Base-by-base conservation (phyloP, 2,797 vertebrate species). In the Syngnathus rostellatus region DNA sequence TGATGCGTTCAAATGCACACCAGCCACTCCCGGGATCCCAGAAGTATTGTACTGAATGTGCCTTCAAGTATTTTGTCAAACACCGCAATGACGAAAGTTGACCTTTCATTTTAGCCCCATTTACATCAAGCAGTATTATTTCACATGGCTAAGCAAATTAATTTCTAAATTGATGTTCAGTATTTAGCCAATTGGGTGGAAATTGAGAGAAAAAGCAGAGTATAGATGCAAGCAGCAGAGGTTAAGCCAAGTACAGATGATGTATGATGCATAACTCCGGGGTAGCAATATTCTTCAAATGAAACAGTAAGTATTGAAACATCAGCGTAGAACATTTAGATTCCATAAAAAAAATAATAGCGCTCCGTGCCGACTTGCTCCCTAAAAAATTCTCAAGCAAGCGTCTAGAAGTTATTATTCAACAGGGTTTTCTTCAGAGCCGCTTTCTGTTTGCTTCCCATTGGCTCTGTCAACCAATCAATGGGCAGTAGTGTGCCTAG, bases 21-120 rank as follows among this genome's bases (percentile, higher is more conserved):
- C 57, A 81, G 77, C 51, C 72, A 68, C 71, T 70, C 73, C 78
- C 67, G 41, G 25, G 79, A 72, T 74, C 72, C 76, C 71, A 75
- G 54, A 72, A 74, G 78, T 85, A 82, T 81, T 89, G 81, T 88
- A 84, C 79, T 86, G 72, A 86, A 90, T 83, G 88, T 89, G 89
- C 88, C 89, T 91, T 90, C 80, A 79, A 80, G 77, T 83, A 77
- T 81, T 71, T 72, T 65, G 75, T 78, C 74, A 82, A 76, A 83
- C 74, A 65, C 60, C 73, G 72, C 69, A 77, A 74, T 65, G 68
- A 69, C 71, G 2, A 66, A 58, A 64, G 11, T 46, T 37, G 19
- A 61, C 59, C 50, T 54, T 21, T 66, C 53, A 62, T 66, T 62
- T 62, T 16, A 45, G 14, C 43, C 23, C 14, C 43, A 12, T 46